Evolutionary conservation across 2,888 invertebrate genomes (phyloP), one percentile per base, ranked within the genome.

Genomic region (Unio pictorum): DNA sequence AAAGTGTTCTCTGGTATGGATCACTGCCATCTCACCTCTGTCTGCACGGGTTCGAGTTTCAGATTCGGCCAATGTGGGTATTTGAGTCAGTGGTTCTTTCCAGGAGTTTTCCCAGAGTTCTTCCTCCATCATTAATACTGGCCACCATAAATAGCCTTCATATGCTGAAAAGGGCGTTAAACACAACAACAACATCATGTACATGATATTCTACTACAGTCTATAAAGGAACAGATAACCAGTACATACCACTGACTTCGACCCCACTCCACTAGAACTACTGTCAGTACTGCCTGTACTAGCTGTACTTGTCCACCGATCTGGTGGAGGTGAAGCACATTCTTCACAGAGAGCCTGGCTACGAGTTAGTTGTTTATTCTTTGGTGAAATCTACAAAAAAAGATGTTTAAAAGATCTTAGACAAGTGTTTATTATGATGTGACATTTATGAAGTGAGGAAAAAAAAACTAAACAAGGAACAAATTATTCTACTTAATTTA

Each of bases 261-360:
- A 66, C 55, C 74, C 74, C 11, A 79, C 75, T 8, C 79, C 76
- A 67, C 78, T 80, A 17, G 80, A 75, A 64, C 73, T 73, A 57
- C 74, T 73, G 70, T 78, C 74, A 6, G 78, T 73, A 60, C 70
- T 74, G 58, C 78, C 76, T 30, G 76, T 74, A 58, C 76, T 74
- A n/a, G 75, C 73, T 3, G 74, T 75, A 58, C 76, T 72, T 66
- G 72, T 70, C 28, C 74, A 70, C 1, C 67, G 76, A 65, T 81
- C 80, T 56, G 89, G 90, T 45, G 91, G 91, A 64, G 91, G 91
- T 11, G 91, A 91, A n/a, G 78, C 74, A 79, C 95, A 93, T 76
- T 95, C 94, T 90, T 96, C 96, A 87, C 95, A 93, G 92, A 96
- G 94, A 76, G 96, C 97, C 92, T 95, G 95, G 87, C 96, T 96